phyloP scores from a whole-genome alignment of 2,888 invertebrate genomes.

The Euplexia lucipara region DNA sequence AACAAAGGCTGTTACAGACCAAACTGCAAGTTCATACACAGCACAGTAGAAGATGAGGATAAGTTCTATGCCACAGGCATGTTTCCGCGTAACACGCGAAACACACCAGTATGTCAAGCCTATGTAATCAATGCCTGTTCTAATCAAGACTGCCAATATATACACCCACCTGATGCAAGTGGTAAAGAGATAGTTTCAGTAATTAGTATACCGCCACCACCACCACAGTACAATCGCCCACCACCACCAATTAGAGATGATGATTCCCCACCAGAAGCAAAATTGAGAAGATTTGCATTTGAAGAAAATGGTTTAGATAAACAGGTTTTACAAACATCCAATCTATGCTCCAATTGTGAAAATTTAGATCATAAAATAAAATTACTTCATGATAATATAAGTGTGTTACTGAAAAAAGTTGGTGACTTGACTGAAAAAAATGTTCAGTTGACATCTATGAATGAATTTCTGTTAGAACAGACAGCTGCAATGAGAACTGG shows the following conservation, averaged over 20 bases:
- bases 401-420: slow-evolving; percentile 86
- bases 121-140: slow-evolving; percentile 91
- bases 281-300: slow-evolving; percentile 81
- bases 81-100: slow-evolving; percentile 88
- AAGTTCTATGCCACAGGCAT: slow-evolving; percentile 92
- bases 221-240: slow-evolving; percentile 69
- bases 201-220: slow-evolving; percentile 68
- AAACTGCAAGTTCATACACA: slow-evolving; percentile 93
- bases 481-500: slow-evolving; percentile 84
- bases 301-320: slow-evolving; percentile 80
- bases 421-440: slow-evolving; percentile 87
- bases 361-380: slow-evolving; percentile 84
- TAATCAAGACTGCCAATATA: slow-evolving; percentile 84
- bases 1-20: slow-evolving; percentile 93
- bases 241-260: slow-evolving; percentile 79
- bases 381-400: slow-evolving; percentile 87
- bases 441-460: slow-evolving; percentile 86
- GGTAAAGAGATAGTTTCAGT: slow-evolving; percentile 72
- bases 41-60: slow-evolving; percentile 93
- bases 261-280: slow-evolving; percentile 85
- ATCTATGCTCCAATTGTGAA: slow-evolving; percentile 83
- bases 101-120: slow-evolving; percentile 91
- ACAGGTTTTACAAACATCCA: slow-evolving; percentile 75
- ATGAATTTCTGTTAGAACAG: slow-evolving; percentile 87
- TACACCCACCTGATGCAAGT: slow-evolving; percentile 77